Base-by-base conservation (phyloP, 1,140 invertebrate genomes). In the Saxidomus purpurata region DNA sequence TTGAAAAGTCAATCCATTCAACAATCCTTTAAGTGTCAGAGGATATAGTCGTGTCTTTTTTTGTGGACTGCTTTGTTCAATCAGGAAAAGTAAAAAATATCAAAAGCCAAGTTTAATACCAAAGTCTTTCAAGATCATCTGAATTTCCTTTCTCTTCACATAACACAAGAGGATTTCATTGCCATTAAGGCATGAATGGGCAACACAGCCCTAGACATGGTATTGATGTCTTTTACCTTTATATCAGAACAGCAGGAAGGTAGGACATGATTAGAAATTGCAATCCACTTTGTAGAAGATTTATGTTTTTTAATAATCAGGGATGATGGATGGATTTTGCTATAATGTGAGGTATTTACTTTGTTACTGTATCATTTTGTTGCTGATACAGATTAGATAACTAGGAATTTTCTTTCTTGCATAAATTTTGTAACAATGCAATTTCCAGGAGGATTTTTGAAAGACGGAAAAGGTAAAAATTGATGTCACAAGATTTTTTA, bases 381-480 rank as follows among this genome's bases (percentile, higher is more conserved):
- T 55, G n/a, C 25, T 63, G 28, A 63, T 63, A 15, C 43, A 63
- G 22, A 8, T n/a, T 28, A 63, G 28, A 28, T 25, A 28, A 28
- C n/a, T 8, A 28, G 25, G n/a, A 28, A 1, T 63, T n/a, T 63
- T 28, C 0, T 63, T 63, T 28, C 11, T 19, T 63, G 59, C 59
- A 25, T 63, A 9, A 9, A n/a, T 47, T 76, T 25, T 17, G 9
- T 47, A 9, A 76, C 11, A 55, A 79, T 79, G 76, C n/a, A 55
- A 79, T 52, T 83, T 83, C 69, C 81, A 83, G 81, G 63, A 52
- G 81, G 81, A 63, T 83, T 83, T 83, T 61, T 83, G 38, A 83
- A 83, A 55, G 69, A 85, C 38, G 83, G 83, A 25, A 85, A 71
- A 85, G 83, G 83, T 85, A 85, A 74, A 83, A 71, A 34, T 82